These are phyloP conservation scores for Germaria angustata DNA, from an alignment of 2,888 invertebrate genomes.

Conservation along the genomic window DNA sequence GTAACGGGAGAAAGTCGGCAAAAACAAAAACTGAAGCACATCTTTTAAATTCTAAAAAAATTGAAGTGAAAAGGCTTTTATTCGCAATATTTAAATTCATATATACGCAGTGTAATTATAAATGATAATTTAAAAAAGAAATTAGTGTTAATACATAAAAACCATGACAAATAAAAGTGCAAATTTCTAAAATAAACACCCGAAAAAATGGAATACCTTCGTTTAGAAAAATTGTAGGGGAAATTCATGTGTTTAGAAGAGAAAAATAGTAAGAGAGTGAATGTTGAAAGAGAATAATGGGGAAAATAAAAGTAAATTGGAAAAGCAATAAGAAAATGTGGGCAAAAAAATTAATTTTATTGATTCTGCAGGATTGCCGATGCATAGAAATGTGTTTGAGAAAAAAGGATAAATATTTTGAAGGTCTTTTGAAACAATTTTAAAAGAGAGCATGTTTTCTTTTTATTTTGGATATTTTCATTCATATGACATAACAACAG, in stretches of 20 bases:
- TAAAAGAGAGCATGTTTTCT: neutral
- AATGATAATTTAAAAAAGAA: neutral
- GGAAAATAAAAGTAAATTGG: slow-evolving; percentile 6
- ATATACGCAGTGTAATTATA: slow-evolving; percentile 56
- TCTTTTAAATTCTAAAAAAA: slow-evolving; percentile 14
- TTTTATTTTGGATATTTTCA: neutral
- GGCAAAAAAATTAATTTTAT: slow-evolving; percentile 41
- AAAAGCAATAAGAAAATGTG: slow-evolving; percentile 19
- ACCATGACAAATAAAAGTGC: slow-evolving; percentile 49
- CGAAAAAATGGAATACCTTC: slow-evolving; percentile 40
- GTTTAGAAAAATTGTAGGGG: slow-evolving; percentile 48
- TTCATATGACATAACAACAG: slow-evolving; percentile 2
- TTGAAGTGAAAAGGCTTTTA: slow-evolving; percentile 49
- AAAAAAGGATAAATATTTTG: neutral
- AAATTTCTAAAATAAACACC: slow-evolving; percentile 50
- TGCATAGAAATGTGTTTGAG: neutral
- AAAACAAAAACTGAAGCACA: neutral
- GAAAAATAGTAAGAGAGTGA: slow-evolving; percentile 13
- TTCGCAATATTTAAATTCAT: slow-evolving; percentile 8
- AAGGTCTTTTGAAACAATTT: neutral
- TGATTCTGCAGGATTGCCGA: slow-evolving; percentile 50
- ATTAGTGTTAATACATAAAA: neutral
- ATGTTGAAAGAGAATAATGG: slow-evolving; percentile 7
- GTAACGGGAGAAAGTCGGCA: slow-evolving; percentile 27
- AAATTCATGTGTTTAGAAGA: slow-evolving; percentile 22